Conservation (phyloP, 1,140 invertebrate genomes). For the Temnothorax curvispinosus region DNA sequence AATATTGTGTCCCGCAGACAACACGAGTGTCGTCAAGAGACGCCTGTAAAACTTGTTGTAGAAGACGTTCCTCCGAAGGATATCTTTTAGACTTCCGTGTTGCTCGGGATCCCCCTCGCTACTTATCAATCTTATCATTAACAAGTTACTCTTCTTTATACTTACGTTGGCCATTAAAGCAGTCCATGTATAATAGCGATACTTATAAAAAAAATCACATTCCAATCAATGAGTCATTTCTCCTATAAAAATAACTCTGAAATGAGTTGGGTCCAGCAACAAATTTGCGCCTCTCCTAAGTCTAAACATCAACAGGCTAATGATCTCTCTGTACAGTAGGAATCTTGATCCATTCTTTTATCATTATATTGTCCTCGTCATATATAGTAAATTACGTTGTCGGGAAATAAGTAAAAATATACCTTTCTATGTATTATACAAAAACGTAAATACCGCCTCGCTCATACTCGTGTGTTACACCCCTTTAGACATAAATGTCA, state of each 20-base stretch:
- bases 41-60: background rate
- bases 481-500: background rate
- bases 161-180: conserved; percentile 65
- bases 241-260: conserved; percentile 81
- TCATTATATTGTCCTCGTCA: conserved; percentile 80
- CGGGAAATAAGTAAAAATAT: conserved; percentile 71
- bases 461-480: too few species aligned
- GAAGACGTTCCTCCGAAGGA: background rate
- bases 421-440: conserved; percentile 49
- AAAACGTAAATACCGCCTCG: conserved; percentile 35
- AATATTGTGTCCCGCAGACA: conserved; percentile 21
- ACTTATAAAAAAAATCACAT: conserved; percentile 62
- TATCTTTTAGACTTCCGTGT: background rate
- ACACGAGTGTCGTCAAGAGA: background rate
- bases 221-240: conserved; percentile 68
- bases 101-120: background rate
- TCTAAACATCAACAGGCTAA: conserved; percentile 75
- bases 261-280: conserved; percentile 76
- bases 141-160: conserved; percentile 54
- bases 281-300: conserved; percentile 70
- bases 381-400: conserved; percentile 72
- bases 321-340: conserved; percentile 75
- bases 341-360: conserved; percentile 72
- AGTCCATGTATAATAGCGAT: conserved; percentile 52
- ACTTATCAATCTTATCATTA: conserved; percentile 47